Base-by-base conservation (phyloP, 2,797 vertebrate species). In the Botia almorhae region DNA sequence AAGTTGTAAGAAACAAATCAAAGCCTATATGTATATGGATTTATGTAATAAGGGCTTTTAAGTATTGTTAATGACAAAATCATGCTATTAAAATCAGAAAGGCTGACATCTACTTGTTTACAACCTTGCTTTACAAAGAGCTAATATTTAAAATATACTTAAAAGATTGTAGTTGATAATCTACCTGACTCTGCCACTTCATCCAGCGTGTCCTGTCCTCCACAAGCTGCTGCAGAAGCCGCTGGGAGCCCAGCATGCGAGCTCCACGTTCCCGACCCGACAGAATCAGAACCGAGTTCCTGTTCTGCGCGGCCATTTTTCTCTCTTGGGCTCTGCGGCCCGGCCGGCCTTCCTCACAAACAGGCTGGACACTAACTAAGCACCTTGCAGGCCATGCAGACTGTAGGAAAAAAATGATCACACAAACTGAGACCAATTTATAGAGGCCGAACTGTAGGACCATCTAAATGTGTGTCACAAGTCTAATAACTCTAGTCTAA, bases 101-200 rank as follows among this genome's bases (percentile, higher is more conserved):
- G 10, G 10, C 7, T 43, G 39, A 43, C 39, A 43, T 4, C 8
- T 5, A 12, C 3, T 23, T 21, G 19, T 26, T 60, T 26, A 3
- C 11, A 26, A 60, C 21, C 21, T 60, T 60, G 23, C 23, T 13
- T 23, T 26, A 26, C n/a, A 19, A 19, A 58, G 21, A 48, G 7
- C 19, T 56, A 60, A 81, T 26, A 58, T 33, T 5, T 33, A 13
- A 43, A 10, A 36, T 4, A 23, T 14, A 78, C 55, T 23, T 6
- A 23, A 1, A 0, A 61, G 19, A 16, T 3, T 14, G 60, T 26
- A 8, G 26, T 43, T 36, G 68, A 79, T 56, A 65, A 29, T 61
- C 81, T 91, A 98, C 98, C 96, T 99, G 98, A 92, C 98, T 98
- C 87, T 99, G 97, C 97, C 97, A 98, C 87, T 98, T 98, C 98